phyloP scores from a whole-genome alignment of 2,888 invertebrate species.

The Ormyrus pomaceus region DNA sequence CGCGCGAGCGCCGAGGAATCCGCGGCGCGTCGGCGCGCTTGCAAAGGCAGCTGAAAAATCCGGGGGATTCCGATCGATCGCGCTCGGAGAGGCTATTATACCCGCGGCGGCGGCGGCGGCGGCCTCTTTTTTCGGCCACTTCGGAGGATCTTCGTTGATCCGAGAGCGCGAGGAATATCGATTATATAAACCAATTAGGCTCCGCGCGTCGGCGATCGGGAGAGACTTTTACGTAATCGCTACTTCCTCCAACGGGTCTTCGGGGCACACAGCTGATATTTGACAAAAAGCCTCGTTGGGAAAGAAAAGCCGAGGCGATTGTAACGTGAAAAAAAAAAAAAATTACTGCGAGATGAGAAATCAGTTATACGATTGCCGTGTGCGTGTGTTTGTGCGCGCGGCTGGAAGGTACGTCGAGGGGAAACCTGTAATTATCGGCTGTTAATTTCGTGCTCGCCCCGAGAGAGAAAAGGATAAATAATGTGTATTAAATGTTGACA shows the following conservation, averaged over 20 bases:
- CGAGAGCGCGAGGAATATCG: neutral
- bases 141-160: too few relatives aligned
- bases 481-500: constrained; percentile 21
- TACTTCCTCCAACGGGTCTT: neutral
- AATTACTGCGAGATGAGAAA: too few relatives aligned
- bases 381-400: neutral
- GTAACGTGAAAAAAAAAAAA: too few relatives aligned
- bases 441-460: too few relatives aligned
- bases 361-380: neutral
- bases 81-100: neutral
- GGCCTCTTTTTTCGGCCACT: neutral
- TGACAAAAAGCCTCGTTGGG: neutral
- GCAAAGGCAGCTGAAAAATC: neutral
- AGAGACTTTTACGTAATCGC: constrained; percentile 25
- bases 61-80: constrained; percentile 16
- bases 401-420: too few relatives aligned
- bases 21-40: neutral
- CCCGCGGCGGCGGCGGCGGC: neutral
- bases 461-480: constrained; percentile 14
- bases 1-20: too few relatives aligned
- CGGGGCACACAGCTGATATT: neutral
- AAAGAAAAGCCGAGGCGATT: neutral
- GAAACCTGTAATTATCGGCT: too few relatives aligned
- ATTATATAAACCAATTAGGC: constrained; percentile 38
- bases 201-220: neutral